Conservation (phyloP, 2,888 invertebrate species). For the Scelioninae gen. 2 region DNA sequence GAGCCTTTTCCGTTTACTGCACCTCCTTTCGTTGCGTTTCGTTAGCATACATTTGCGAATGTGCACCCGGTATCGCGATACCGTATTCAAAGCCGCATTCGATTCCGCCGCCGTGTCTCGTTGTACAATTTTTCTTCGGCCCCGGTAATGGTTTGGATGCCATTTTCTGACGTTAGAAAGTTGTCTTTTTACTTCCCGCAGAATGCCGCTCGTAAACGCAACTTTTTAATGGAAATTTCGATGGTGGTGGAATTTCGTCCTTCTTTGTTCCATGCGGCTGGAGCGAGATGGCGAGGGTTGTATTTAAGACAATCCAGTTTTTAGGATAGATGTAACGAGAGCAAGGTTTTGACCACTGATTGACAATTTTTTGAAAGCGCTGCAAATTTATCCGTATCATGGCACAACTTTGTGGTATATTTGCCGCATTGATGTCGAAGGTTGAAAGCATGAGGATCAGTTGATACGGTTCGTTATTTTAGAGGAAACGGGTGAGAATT, state of each 20-base stretch:
- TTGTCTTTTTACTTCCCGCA: slow-evolving; percentile 17
- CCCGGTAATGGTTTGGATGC: slow-evolving; percentile 6
- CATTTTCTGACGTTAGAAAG: slow-evolving; percentile 8
- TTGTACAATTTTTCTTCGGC: slow-evolving; percentile 19
- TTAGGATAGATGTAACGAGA: no score
- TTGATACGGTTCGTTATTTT: no score
- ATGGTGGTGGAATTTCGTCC: neutral
- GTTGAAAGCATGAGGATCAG: no score
- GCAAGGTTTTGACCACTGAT: no score
- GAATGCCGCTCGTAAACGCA: slow-evolving; percentile 15
- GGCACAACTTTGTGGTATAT: no score
- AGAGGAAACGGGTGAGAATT: no score
- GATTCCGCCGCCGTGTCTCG: slow-evolving; percentile 17
- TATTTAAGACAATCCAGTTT: no score
- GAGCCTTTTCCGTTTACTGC: slow-evolving; percentile 61
- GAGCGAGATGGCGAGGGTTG: no score
- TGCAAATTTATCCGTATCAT: no score
- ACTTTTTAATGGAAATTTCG: slow-evolving; percentile 17
- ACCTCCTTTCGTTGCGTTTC: slow-evolving; percentile 59
- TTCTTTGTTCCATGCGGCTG: no score
- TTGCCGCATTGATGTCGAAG: no score
- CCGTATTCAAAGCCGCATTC: slow-evolving; percentile 46
- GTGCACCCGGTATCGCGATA: slow-evolving; percentile 49
- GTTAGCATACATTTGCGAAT: slow-evolving; percentile 62
- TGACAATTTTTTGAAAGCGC: no score